phyloP scores from a whole-genome alignment of 2,797 vertebrate species.

The Fringilla coelebs region DNA sequence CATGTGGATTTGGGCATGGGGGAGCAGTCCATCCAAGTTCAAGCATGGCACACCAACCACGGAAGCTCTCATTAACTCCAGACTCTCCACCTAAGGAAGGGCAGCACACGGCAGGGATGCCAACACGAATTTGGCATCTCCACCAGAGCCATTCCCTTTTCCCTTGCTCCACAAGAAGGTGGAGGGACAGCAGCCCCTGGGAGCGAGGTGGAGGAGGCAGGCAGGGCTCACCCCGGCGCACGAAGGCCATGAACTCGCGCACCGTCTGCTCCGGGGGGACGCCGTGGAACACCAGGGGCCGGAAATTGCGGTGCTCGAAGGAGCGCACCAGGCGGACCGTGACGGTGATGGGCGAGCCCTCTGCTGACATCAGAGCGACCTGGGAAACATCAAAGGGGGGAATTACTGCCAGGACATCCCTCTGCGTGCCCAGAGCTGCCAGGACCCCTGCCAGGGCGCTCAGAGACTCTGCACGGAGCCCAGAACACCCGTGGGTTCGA shows the following conservation, averaged over 20 bases:
- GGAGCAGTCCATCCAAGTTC: not conserved
- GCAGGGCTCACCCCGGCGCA: constrained; percentile 77
- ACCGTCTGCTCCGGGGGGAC: constrained; percentile 83
- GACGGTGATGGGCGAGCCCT: constrained; percentile 75
- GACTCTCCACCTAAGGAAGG: not conserved
- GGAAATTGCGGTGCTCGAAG: constrained; percentile 91
- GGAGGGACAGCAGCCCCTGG: too few relatives aligned
- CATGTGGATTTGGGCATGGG: not conserved
- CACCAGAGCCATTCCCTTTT: not conserved
- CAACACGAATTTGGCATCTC: not conserved
- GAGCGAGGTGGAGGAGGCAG: fast-evolving
- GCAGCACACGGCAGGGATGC: too few relatives aligned
- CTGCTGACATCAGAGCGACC: constrained; percentile 70
- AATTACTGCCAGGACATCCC: not conserved
- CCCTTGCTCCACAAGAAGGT: not conserved
- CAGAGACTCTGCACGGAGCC: too few relatives aligned
- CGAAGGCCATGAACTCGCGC: constrained; percentile 80
- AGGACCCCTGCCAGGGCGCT: too few relatives aligned
- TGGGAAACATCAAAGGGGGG: not conserved
- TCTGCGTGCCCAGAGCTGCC: too few relatives aligned
- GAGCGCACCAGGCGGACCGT: constrained; percentile 91
- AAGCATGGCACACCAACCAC: not conserved
- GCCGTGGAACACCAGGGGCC: constrained; percentile 81
- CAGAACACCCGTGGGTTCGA: too few relatives aligned
- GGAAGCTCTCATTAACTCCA: not conserved